phyloP scores from a whole-genome alignment of 2,113 vertebrate genomes.

The cattle (Bos taurus) region DNA sequence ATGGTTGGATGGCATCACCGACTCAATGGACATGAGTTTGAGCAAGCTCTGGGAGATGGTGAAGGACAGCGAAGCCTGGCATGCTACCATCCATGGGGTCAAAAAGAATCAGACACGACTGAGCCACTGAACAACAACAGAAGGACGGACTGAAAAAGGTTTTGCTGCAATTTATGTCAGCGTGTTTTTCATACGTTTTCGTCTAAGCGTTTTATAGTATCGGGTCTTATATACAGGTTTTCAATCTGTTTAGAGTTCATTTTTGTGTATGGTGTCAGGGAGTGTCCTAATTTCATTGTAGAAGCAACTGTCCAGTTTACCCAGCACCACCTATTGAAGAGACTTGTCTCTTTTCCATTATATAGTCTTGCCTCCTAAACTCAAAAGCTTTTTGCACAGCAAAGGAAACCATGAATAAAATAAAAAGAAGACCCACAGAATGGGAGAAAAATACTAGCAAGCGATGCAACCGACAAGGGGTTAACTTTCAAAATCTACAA shows the following conservation, averaged over 20 bases:
- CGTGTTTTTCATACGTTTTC: fast-evolving
- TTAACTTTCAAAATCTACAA: neutral
- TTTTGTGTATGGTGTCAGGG: neutral
- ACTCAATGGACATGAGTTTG: neutral
- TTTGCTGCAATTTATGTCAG: neutral
- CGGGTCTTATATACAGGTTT: neutral
- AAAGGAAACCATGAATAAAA: neutral
- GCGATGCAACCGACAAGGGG: fast-evolving
- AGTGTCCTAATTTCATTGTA: neutral
- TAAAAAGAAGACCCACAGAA: neutral
- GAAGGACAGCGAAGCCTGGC: neutral
- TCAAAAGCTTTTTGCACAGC: neutral
- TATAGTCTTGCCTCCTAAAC: neutral
- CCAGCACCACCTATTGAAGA: neutral
- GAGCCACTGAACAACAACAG: neutral
- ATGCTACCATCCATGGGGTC: fast-evolving
- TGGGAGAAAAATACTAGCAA: neutral
- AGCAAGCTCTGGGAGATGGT: neutral
- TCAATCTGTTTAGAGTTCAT: neutral
- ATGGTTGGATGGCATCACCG: neutral
- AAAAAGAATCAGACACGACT: fast-evolving
- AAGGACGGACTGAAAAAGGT: neutral
- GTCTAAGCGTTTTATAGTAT: neutral
- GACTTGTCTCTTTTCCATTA: neutral
- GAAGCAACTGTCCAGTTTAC: neutral